Evolutionary conservation across 2,888 invertebrate species (phyloP), one percentile per base, ranked within the genome.

Genomic region (Tethea ocularis): DNA sequence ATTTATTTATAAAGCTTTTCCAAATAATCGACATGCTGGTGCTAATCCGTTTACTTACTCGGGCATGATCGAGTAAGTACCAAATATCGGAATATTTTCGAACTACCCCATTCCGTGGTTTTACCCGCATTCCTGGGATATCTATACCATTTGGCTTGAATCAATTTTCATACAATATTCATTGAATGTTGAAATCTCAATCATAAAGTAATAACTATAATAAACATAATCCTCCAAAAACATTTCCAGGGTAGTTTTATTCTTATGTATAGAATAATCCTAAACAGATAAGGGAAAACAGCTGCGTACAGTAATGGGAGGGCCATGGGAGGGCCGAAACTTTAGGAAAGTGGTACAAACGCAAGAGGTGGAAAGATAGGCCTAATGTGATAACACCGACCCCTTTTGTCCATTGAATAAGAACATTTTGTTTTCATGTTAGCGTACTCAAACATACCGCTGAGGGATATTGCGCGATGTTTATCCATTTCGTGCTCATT

Each of bases 321-420:
- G 64, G 36, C 17, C 46, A 60, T 63, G 57, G 59, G 58, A 46
- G 56, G 64, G 36, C 17, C 46, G 23, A 23, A 36, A 61, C 59
- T 57, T 65, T 61, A n/a, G 41, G 38, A 57, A 54, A 57, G 52
- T 53, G 38, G 52, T 52, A 24, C 52, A 38, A 20, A 57, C 52
- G 51, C 65, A 57, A 65, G 56, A 67, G 63, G 71, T 68, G 66
- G 59, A 66, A 70, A 69, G 71, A 69, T 70, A 61, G 61, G 58
- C 52, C 53, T 65, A 57, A 61, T 63, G 33, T 54, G 71, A 70
- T 67, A 70, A 61, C 52, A 60, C 56, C 24, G 56, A 58, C 67
- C 59, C 58, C 46, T 46, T 65, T 65, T 70, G 60, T 67, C 57
- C 57, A 22, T 52, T 53, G 38, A 41, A 33, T 41, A 17, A 53